Base-by-base conservation (phyloP, 2,113 vertebrate species). In the Neogale vison region DNA sequence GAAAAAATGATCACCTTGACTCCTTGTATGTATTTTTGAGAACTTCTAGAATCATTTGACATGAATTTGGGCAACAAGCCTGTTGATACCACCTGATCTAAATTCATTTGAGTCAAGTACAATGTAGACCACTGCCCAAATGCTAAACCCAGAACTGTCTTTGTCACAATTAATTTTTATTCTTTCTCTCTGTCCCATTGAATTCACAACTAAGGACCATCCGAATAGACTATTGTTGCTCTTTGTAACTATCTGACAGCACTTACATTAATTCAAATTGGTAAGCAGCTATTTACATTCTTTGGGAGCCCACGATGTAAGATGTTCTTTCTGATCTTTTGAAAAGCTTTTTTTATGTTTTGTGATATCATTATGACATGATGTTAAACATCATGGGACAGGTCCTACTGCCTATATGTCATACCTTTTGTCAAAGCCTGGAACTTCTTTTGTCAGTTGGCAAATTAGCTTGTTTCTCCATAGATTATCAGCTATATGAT, bases 371-470 rank as follows among this genome's bases (percentile, higher is more conserved):
- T 52, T 0, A 3, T 97, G 98, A 96, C 97, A 93, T 82, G 92
- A 98, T 93, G 77, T 90, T 89, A 97, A 98, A 98, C 95, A 67
- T 88, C 95, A 59, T 88, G 92, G 96, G 98, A 96, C 98, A 98
- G 97, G 83, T 97, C 47, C 1, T 26, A 1, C 86, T 88, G 96
- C 89, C 9, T 93, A 96, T 55, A 71, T 98, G 96, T 98, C 98
- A 94, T 0, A 23, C 84, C 92, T 96, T 52, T 50, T 76, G 42
- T 98, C 96, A 90, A 95, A 85, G 0, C 0, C 52, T 86, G 39
- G 82, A 85, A 98, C 55, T 39, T 6, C 26, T 94, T 97, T 93
- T 98, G 98, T 96, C 97, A 72, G 87, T 94, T 97, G 88, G 83
- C 2, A 98, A 98, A 98, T 99, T 98, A 97, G 84, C 39, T 95